These are phyloP conservation scores for Anastrepha ludens DNA, from an alignment of 1,140 invertebrate genomes.

Conservation along the genomic window DNA sequence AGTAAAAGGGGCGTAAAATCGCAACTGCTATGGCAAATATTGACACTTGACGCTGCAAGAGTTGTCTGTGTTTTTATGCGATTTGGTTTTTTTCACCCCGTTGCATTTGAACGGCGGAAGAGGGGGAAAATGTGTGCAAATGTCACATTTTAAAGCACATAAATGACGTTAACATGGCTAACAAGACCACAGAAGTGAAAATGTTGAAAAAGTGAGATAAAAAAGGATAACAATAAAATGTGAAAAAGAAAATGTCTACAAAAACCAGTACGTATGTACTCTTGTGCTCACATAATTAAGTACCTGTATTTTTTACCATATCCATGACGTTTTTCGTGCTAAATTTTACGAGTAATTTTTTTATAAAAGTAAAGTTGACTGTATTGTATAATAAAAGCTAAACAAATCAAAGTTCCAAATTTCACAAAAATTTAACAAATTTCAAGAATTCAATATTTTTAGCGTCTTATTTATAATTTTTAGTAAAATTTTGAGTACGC, in stretches of 20 bases:
- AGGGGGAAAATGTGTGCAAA: constrained; percentile 34
- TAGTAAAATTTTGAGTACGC: too few relatives aligned
- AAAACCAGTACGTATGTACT: not conserved
- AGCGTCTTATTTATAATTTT: too few relatives aligned
- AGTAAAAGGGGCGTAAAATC: constrained; percentile 48
- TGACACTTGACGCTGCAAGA: constrained; percentile 41
- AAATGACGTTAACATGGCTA: constrained; percentile 9
- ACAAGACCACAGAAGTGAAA: not conserved
- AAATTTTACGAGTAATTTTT: too few relatives aligned
- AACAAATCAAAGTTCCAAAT: not conserved
- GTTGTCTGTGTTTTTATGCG: not conserved
- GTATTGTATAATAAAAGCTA: not conserved
- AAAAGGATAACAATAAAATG: not conserved
- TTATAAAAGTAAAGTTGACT: not conserved
- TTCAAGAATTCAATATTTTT: too few relatives aligned
- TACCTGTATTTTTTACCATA: too few relatives aligned
- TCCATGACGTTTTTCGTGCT: too few relatives aligned
- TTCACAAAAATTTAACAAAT: too few relatives aligned
- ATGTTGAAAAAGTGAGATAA: not conserved
- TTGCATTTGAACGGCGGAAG: not conserved
- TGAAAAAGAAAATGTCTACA: not conserved
- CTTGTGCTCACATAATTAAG: too few relatives aligned
- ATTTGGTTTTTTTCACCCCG: not conserved
- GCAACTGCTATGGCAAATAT: constrained; percentile 44
- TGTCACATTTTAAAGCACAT: constrained; percentile 29